Evolutionary conservation across 2,888 invertebrate genomes (phyloP).

Genomic region (Acanthosoma haemorrhoidale): DNA sequence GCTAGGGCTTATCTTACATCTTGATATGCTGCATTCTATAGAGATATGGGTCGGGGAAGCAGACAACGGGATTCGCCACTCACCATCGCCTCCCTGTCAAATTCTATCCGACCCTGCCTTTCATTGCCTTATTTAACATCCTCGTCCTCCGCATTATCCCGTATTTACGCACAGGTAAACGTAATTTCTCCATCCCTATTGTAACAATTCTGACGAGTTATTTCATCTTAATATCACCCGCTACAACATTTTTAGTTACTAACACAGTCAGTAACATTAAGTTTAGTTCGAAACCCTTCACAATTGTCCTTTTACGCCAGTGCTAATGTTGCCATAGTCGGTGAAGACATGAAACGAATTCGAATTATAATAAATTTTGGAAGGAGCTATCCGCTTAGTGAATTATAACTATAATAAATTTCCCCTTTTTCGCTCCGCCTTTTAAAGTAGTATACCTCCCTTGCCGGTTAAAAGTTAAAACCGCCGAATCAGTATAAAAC

Average conservation of each 20-base stretch:
- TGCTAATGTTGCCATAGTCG: no score
- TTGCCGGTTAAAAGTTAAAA: not conserved
- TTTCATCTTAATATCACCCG: no score
- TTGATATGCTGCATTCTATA: slow-evolving; percentile 16
- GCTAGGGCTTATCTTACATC: slow-evolving; percentile 19
- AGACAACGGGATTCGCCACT: slow-evolving; percentile 23
- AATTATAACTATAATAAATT: slow-evolving; percentile 1
- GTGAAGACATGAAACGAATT: no score
- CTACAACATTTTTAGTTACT: no score
- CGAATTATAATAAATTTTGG: not conserved
- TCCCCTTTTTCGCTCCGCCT: not conserved
- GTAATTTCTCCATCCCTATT: no score
- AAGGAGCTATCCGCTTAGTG: no score
- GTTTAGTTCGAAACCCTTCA: no score
- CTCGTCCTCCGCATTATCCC: not conserved
- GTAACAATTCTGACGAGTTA: no score
- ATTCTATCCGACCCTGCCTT: not conserved
- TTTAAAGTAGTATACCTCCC: not conserved
- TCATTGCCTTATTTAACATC: not conserved
- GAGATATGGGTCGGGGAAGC: slow-evolving; percentile 20
- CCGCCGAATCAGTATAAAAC: not conserved
- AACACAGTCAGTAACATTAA: no score
- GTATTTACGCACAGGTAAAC: no score
- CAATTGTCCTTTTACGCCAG: no score
- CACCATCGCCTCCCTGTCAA: slow-evolving; percentile 4